Percentiles rank a stretch among this genome's conserved stretches.
Conservation (phyloP, 1,140 invertebrate species). For the Drosophila sproati region DNA sequence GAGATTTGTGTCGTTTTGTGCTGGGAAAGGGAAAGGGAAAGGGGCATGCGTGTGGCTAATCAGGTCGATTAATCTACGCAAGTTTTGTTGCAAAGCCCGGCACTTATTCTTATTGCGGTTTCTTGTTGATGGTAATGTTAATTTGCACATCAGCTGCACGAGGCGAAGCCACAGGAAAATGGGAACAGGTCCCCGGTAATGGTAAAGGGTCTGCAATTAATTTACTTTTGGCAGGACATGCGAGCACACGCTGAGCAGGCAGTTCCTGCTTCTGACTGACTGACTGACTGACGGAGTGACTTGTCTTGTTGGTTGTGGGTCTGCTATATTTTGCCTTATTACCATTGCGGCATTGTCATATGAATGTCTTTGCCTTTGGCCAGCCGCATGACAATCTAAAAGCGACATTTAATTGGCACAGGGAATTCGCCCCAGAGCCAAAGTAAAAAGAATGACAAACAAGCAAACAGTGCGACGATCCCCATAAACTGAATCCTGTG, state of each 20-base stretch:
- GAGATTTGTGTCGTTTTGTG: neutral
- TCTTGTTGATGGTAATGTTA: conserved; percentile 73
- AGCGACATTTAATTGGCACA: conserved; percentile 75
- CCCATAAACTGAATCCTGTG: conserved; percentile 54
- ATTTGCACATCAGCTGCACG: conserved; percentile 70
- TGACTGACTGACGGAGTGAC: conserved; percentile 24
- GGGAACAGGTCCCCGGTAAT: conserved; percentile 44
- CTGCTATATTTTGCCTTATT: conserved; percentile 54
- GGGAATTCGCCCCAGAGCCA: conserved; percentile 46
- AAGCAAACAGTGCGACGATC: conserved; percentile 53
- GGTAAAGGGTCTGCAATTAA: conserved; percentile 67
- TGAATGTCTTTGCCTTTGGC: conserved; percentile 48
- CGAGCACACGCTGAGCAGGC: conserved; percentile 64
- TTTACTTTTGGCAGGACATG: conserved; percentile 82
- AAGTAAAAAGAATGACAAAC: conserved; percentile 47
- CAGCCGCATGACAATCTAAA: conserved; percentile 62
- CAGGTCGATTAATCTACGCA: conserved; percentile 79
- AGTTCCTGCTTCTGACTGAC: neutral
- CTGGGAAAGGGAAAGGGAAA: neutral
- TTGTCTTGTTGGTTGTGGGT: conserved; percentile 31
- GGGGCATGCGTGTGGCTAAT: conserved; percentile 71
- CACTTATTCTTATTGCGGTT: conserved; percentile 32
- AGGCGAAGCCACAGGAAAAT: conserved; percentile 39
- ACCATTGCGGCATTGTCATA: conserved; percentile 67
- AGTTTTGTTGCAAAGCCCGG: conserved; percentile 51